These are phyloP conservation scores for Ursus arctos DNA, from an alignment of 2,113 vertebrate genomes.

Conservation along the genomic window DNA sequence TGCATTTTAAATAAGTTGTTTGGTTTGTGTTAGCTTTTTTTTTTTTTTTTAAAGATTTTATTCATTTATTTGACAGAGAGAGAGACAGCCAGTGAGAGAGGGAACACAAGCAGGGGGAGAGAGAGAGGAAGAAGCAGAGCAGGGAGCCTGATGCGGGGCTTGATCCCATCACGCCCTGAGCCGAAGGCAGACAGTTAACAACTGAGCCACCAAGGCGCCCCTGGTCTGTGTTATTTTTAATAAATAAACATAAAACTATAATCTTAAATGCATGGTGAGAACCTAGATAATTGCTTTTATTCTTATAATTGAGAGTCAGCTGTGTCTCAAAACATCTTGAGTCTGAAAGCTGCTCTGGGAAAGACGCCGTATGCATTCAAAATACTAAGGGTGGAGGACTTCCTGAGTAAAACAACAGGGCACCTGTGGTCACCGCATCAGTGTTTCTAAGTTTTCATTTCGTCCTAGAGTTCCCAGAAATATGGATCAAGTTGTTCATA, in stretches of 20 bases:
- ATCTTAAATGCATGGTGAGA: conserved; percentile 55
- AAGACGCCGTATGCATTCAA: background rate
- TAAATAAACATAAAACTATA: conserved; percentile 69
- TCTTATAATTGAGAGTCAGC: conserved; percentile 75
- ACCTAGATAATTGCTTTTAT: conserved; percentile 74
- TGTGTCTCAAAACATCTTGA: conserved; percentile 54
- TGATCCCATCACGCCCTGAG: too few species aligned
- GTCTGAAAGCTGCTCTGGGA: background rate
- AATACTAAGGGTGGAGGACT: background rate
- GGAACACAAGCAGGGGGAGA: too few species aligned
- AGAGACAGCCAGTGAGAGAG: too few species aligned
- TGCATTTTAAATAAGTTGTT: conserved; percentile 70
- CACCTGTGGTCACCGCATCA: background rate
- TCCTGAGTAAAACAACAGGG: background rate
- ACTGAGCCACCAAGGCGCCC: too few species aligned
- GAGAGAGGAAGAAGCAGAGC: too few species aligned
- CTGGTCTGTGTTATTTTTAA: conserved; percentile 59
- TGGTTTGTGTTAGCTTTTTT: conserved; percentile 56
- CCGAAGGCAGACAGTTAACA: too few species aligned
- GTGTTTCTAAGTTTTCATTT: background rate
- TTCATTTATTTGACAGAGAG: too few species aligned
- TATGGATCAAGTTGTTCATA: background rate
- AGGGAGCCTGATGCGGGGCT: too few species aligned
- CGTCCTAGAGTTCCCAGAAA: conserved; percentile 21
- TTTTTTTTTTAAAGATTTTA: too few species aligned